phyloP scores from a whole-genome alignment of 2,113 vertebrate genomes.

The Chaetops frenatus region DNA sequence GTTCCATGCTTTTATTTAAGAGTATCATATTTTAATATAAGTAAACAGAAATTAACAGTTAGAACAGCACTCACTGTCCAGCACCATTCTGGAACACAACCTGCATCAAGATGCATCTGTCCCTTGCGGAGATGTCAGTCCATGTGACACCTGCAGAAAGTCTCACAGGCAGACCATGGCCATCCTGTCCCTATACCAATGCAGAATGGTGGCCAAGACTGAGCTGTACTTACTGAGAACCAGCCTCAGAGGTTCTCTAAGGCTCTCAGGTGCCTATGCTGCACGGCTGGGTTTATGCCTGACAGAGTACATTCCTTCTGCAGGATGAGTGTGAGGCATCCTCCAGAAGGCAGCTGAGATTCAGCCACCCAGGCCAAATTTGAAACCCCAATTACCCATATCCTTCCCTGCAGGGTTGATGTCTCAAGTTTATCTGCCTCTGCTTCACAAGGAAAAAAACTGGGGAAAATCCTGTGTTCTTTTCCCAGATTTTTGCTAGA shows the following conservation, averaged over 20 bases:
- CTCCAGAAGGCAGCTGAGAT: neutral
- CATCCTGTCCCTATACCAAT: neutral
- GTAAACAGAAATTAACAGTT: neutral
- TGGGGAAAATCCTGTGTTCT: neutral
- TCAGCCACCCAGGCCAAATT: neutral
- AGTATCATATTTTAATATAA: neutral
- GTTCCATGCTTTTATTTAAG: neutral
- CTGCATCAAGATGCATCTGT: neutral
- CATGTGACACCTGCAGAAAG: neutral
- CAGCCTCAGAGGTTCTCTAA: neutral
- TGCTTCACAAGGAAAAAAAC: neutral
- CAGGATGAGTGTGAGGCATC: neutral
- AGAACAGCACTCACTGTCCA: neutral
- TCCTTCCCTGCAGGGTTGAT: neutral
- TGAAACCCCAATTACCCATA: neutral
- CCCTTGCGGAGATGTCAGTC: neutral
- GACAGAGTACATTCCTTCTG: neutral
- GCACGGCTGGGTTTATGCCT: neutral
- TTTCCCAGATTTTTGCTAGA: neutral
- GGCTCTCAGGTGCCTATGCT: neutral
- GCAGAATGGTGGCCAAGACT: neutral
- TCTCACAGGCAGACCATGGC: neutral
- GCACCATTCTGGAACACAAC: neutral
- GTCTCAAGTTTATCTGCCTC: neutral
- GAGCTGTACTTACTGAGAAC: neutral